Evolutionary conservation across 1,140 invertebrate genomes (phyloP).

Genomic region (Panagrolaimus sp.): DNA sequence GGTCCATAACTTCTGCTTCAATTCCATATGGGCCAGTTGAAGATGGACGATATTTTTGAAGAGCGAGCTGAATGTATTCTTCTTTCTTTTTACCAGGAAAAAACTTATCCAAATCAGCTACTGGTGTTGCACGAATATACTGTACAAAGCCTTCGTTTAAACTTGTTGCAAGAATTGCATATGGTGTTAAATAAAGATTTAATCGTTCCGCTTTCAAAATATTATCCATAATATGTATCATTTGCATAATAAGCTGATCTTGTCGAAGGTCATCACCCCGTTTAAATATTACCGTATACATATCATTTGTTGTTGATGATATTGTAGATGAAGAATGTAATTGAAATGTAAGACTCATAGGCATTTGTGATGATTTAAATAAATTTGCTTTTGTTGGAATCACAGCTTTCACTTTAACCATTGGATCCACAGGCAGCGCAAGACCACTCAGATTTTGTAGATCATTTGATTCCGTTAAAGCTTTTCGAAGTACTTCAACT

Average conservation of each 20-base stretch:
- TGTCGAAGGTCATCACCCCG: slow-evolving; percentile 92
- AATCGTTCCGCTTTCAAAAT: slow-evolving; percentile 83
- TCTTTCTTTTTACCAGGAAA: slow-evolving; percentile 24
- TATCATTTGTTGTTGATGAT: slow-evolving; percentile 49
- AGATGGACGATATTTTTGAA: slow-evolving; percentile 79
- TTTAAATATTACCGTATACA: slow-evolving; percentile 96
- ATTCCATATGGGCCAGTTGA: slow-evolving; percentile 76
- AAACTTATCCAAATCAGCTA: slow-evolving; percentile 43
- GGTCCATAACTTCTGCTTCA: slow-evolving; percentile 87
- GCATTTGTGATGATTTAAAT: slow-evolving; percentile 10
- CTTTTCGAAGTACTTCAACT: not conserved
- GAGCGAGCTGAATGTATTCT: slow-evolving; percentile 62
- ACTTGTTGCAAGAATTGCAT: slow-evolving; percentile 84
- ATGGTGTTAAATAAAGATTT: slow-evolving; percentile 88
- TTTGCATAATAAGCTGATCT: slow-evolving; percentile 90
- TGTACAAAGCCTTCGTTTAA: slow-evolving; percentile 89
- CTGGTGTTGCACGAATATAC: slow-evolving; percentile 76
- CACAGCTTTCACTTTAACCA: not conserved
- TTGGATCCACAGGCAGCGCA: not conserved
- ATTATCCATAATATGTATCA: slow-evolving; percentile 93
- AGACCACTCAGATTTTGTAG: slow-evolving; percentile 52
- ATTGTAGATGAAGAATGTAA: not conserved
- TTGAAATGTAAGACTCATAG: slow-evolving; percentile 8
- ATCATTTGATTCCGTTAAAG: slow-evolving; percentile 56
- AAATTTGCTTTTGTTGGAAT: slow-evolving; percentile 3